Percentiles rank a stretch among this genome's conserved stretches.
phyloP scores from a whole-genome alignment of 2,888 invertebrate genomes.

The Acronicta leporina region DNA sequence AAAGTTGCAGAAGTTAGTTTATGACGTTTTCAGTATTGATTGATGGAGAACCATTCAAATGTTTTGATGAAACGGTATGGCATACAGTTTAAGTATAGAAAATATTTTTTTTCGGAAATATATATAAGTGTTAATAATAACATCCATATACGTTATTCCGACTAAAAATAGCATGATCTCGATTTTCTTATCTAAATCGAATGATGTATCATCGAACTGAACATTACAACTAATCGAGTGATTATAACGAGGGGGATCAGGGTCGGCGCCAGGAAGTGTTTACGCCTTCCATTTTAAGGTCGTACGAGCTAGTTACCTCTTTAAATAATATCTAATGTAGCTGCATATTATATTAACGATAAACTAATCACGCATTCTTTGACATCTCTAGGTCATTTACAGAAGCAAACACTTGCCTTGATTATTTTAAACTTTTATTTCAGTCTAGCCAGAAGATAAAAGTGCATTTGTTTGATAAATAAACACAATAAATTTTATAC shows the following conservation, averaged over 20 bases:
- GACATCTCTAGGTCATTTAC: conserved; percentile 77
- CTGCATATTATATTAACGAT: conserved; percentile 68
- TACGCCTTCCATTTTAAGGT: conserved; percentile 48
- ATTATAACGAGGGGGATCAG: conserved; percentile 45
- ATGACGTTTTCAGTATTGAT: too few species aligned
- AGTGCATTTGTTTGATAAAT: conserved; percentile 72
- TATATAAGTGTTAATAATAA: background rate
- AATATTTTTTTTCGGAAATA: too few species aligned
- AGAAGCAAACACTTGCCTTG: conserved; percentile 71
- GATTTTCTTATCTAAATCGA: conserved; percentile 25
- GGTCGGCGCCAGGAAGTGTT: conserved; percentile 57
- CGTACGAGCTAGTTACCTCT: conserved; percentile 57
- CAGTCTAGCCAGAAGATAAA: conserved; percentile 65
- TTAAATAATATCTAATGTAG: conserved; percentile 61
- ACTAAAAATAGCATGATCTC: conserved; percentile 19
- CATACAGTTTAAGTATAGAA: too few species aligned
- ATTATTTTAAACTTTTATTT: conserved; percentile 75
- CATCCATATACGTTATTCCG: conserved; percentile 1
- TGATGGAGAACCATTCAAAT: too few species aligned
- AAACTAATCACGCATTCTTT: conserved; percentile 65
- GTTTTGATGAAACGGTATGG: too few species aligned
- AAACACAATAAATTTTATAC: conserved; percentile 71
- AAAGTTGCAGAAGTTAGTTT: too few species aligned
- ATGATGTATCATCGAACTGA: conserved; percentile 59
- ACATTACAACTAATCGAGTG: conserved; percentile 44